These are phyloP conservation scores for Amazonetta brasiliensis DNA, from an alignment of 2,797 vertebrate genomes.

Conservation along the genomic window DNA sequence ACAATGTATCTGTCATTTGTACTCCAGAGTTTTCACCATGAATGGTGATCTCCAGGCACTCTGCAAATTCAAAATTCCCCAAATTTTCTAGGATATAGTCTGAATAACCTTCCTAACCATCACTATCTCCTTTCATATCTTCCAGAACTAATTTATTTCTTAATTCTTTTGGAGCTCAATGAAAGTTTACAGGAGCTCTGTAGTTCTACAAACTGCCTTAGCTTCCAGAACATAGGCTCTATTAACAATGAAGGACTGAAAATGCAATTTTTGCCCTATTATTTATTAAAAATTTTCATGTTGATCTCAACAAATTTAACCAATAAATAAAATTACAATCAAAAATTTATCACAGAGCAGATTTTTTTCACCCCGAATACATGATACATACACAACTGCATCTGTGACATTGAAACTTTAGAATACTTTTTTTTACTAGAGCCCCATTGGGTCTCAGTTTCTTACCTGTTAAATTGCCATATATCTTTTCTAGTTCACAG, in stretches of 20 bases:
- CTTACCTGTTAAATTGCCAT: not conserved
- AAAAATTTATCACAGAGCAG: not conserved
- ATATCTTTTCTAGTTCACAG: not conserved
- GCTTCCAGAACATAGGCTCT: not conserved
- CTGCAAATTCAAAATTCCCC: not conserved
- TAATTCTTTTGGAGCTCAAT: not conserved
- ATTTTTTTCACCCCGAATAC: not conserved
- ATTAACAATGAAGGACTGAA: not conserved
- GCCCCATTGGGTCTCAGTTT: not conserved
- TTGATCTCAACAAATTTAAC: not conserved
- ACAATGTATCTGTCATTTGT: not conserved
- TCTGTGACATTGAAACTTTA: not conserved
- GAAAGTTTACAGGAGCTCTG: not conserved
- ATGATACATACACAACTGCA: not conserved
- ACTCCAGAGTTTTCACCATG: not conserved
- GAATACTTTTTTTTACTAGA: not conserved
- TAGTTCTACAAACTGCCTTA: not conserved
- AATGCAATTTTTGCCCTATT: not conserved
- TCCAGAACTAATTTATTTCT: not conserved
- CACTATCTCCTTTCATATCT: not conserved
- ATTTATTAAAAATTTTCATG: not conserved
- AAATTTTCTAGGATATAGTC: not conserved
- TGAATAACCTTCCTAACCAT: not conserved
- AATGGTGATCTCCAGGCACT: not conserved
- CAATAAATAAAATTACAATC: not conserved